phyloP scores from a whole-genome alignment of 2,113 vertebrate species.

The Eubucco bourcierii region DNA sequence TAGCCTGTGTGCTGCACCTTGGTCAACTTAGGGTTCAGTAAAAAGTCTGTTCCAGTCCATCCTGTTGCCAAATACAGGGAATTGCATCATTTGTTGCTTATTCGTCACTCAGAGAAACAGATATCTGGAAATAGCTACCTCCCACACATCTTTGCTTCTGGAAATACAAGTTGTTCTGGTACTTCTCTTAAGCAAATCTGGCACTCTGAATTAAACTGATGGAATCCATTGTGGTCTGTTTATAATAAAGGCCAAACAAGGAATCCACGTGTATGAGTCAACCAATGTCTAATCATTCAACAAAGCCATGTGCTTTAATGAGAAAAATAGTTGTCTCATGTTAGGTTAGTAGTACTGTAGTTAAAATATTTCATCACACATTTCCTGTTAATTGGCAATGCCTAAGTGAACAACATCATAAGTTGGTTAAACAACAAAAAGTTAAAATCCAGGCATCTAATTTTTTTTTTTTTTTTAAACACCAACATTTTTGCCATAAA shows the following conservation, averaged over 20 bases:
- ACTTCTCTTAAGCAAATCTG: constrained; percentile 20
- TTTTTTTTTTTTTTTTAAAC: not conserved
- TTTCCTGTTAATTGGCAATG: constrained; percentile 45
- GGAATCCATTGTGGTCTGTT: constrained; percentile 44
- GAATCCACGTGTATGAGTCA: constrained; percentile 20
- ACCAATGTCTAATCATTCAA: constrained; percentile 46
- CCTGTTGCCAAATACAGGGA: not conserved
- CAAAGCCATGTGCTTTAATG: constrained; percentile 36
- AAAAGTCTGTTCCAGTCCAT: not conserved
- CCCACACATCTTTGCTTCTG: not conserved
- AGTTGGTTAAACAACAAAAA: not conserved
- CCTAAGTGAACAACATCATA: not conserved
- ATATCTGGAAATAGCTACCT: not conserved
- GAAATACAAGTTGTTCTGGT: not conserved
- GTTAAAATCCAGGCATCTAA: not conserved
- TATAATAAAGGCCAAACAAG: not conserved
- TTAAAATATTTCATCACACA: constrained; percentile 53
- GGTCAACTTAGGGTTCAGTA: not conserved
- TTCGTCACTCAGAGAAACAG: not conserved
- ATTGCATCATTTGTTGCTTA: not conserved
- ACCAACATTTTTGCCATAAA: not conserved
- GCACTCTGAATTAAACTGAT: constrained; percentile 33
- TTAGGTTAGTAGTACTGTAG: constrained; percentile 28
- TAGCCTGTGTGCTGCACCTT: not conserved
- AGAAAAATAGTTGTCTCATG: constrained; percentile 51